Evolutionary conservation across 1,140 invertebrate species (phyloP), one percentile per base, ranked within the genome.

Genomic region (Varroa destructor): DNA sequence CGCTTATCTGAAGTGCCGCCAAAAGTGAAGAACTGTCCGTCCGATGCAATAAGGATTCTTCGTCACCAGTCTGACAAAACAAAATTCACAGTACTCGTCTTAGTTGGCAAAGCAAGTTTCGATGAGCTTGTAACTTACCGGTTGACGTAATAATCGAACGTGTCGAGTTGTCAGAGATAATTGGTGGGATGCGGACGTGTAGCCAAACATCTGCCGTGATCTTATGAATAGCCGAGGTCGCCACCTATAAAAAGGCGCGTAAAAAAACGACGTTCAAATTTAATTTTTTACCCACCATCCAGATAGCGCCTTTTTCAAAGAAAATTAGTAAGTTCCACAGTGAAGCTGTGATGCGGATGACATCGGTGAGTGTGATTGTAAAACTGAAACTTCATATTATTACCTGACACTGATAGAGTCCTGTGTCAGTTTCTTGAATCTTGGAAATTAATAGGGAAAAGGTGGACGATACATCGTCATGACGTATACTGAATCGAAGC

Each of bases 131-230:
- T 25, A 25, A 4, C 61, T 14, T 43, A 67, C 61, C 76, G 12
- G 73, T 71, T 1, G 74, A 74, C 55, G 77, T 77, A 8, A 77
- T 75, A 10, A 77, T 74, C 37, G 73, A 71, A 54, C 76, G 82
- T 0, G 91, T 94, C 0, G 90, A 93, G 79, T 95, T 94, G 77
- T 94, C 91, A 6, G 88, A 90, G 74, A 95, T 94, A 74, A 93
- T 85, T 0, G 92, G 91, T 6, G 89, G 90, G 72, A 89, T 77
- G 71, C 70, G 46, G 1, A 94, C 90, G 76, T 88, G 86, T 0
- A 93, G 80, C 75, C 89, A 86, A 6, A 93, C 90, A 79, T 89
- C 86, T 6, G 89, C 91, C 0, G 86, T 85, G 6, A 93, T 87
- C 78, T 86, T 86, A 78, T 87, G 91, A 56, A 82, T 87, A 0